Evolutionary conservation across 2,888 invertebrate genomes (phyloP).

Genomic region (Heliconius ethilla): DNA sequence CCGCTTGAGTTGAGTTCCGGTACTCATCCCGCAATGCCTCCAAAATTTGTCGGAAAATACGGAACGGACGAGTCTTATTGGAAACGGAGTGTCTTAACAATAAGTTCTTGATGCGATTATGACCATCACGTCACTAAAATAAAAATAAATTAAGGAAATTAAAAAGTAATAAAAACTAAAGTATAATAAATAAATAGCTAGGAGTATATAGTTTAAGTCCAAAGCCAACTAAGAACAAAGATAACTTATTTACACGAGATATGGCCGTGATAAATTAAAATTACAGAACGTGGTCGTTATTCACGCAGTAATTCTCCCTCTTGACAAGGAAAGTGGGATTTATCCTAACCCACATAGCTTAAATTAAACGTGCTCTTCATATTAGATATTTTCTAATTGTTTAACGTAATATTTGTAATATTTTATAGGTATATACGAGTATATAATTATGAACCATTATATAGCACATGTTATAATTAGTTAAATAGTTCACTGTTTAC

Average conservation of each 20-base stretch:
- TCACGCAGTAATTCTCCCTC: constrained; percentile 59
- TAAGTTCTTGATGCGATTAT: too few relatives aligned
- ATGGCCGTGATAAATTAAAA: constrained; percentile 53
- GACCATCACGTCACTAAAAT: too few relatives aligned
- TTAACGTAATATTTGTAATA: neutral
- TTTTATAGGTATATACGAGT: neutral
- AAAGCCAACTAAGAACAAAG: constrained; percentile 8
- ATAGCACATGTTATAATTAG: too few relatives aligned
- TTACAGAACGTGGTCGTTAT: constrained; percentile 63
- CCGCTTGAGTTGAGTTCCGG: too few relatives aligned
- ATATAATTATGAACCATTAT: too few relatives aligned
- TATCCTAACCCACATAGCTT: constrained; percentile 66
- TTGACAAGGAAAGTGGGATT: constrained; percentile 61
- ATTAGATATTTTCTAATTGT: constrained; percentile 5
- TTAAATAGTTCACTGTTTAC: too few relatives aligned
- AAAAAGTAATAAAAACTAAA: neutral
- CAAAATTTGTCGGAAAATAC: too few relatives aligned
- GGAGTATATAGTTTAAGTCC: neutral
- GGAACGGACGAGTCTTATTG: too few relatives aligned
- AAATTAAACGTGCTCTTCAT: constrained; percentile 56
- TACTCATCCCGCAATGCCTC: too few relatives aligned
- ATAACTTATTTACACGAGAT: constrained; percentile 21
- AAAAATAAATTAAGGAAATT: too few relatives aligned
- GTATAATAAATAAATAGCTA: neutral
- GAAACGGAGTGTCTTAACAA: too few relatives aligned